A percentile compares a stretch with the other conserved stretches of the same genome.
Conservation (phyloP, 2,113 vertebrate species). For the Nothocercus nigrocapillus region DNA sequence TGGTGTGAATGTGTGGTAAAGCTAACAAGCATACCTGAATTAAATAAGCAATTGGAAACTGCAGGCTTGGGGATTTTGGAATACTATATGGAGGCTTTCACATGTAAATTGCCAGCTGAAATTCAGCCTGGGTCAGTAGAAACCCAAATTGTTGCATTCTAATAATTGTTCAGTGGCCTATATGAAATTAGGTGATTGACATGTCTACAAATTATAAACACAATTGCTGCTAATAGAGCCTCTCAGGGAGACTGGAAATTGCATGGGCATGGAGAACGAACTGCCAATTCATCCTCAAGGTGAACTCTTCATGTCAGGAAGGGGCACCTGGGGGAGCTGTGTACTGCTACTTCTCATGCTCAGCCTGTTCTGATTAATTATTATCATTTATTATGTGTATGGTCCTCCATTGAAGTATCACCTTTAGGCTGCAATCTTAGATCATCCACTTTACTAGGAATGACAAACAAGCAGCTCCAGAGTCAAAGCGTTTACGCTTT, state of each 20-base stretch:
- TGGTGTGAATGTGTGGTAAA: neutral
- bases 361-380: conserved; percentile 59
- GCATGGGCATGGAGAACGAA: conserved; percentile 32
- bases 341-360: conserved; percentile 42
- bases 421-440: conserved; percentile 34
- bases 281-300: conserved; percentile 62
- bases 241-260: conserved; percentile 50
- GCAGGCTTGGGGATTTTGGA: neutral
- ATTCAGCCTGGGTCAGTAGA: conserved; percentile 62
- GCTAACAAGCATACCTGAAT: conserved; percentile 56
- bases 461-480: neutral
- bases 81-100: conserved; percentile 65
- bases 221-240: conserved; percentile 48
- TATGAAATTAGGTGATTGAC: conserved; percentile 68
- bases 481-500: neutral
- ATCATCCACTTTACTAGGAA: conserved; percentile 13
- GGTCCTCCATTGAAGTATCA: neutral
- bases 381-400: conserved; percentile 52
- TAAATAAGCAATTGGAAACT: conserved; percentile 55
- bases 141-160: conserved; percentile 49
- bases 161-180: conserved; percentile 64
- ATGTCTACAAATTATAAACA: conserved; percentile 60
- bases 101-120: conserved; percentile 61
- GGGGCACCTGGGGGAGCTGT: conserved; percentile 16
- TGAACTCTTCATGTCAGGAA: conserved; percentile 41